A percentile compares a stretch with the other conserved stretches of the same genome.
Conservation (phyloP, 2,797 vertebrate genomes). For the Acropternis orthonyx region DNA sequence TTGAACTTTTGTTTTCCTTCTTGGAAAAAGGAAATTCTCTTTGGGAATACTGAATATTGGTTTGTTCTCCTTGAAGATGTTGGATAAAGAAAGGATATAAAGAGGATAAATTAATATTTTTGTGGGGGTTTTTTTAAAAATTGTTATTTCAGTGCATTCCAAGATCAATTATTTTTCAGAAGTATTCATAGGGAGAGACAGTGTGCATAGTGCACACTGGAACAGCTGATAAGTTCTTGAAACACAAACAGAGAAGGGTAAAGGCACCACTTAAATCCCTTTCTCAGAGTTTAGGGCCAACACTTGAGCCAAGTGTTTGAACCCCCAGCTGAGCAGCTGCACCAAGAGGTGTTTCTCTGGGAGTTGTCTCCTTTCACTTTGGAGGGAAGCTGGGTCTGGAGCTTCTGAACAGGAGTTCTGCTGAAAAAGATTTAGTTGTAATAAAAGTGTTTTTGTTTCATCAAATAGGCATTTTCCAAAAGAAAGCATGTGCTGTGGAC, state of each 20-base stretch:
- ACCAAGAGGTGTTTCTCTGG: not conserved
- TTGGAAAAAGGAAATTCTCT: not conserved
- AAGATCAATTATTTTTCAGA: not conserved
- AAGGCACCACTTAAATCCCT: not conserved
- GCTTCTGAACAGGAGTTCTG: not conserved
- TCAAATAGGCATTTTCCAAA: not conserved
- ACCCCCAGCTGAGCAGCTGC: not conserved
- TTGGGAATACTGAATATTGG: not conserved
- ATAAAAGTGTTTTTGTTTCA: not conserved
- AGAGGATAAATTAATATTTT: not conserved
- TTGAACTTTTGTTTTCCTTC: not conserved
- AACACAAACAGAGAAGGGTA: not conserved
- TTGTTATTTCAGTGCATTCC: not conserved
- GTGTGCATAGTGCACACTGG: not conserved
- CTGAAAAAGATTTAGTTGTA: not conserved
- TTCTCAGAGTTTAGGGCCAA: not conserved
- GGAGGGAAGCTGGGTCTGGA: not conserved
- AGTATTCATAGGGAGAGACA: not conserved
- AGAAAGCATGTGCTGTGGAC: not conserved
- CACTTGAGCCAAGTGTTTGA: not conserved
- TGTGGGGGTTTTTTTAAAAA: not conserved
- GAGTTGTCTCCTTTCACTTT: not conserved
- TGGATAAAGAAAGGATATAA: not conserved
- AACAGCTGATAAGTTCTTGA: not conserved
- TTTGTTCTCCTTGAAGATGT: not conserved